These are phyloP conservation scores for Chrysocyon brachyurus DNA, from an alignment of 2,797 vertebrate genomes.

Conservation along the genomic window DNA sequence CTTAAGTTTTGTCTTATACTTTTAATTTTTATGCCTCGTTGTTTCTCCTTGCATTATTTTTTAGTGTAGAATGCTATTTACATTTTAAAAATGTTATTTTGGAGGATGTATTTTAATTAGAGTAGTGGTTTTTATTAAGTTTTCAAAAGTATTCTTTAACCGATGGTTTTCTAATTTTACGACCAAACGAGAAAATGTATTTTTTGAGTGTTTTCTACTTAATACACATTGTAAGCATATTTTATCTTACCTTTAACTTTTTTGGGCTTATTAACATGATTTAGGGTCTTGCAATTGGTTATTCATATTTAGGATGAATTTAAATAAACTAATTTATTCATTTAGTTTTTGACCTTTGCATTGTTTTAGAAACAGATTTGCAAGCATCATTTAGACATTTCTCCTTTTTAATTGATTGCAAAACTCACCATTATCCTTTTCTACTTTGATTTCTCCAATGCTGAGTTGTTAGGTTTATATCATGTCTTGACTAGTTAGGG, in stretches of 20 bases:
- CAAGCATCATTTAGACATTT: not conserved
- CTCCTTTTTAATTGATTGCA: not conserved
- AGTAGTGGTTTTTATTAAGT: constrained; percentile 33
- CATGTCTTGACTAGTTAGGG: not conserved
- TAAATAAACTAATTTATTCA: too few relatives aligned
- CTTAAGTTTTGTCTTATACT: constrained; percentile 47
- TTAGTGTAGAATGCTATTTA: not conserved
- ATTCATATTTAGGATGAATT: not conserved
- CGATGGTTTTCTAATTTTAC: constrained; percentile 19
- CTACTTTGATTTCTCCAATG: not conserved
- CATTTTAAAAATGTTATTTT: constrained; percentile 49
- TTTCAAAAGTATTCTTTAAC: constrained; percentile 48
- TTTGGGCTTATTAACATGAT: constrained; percentile 1
- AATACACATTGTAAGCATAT: not conserved
- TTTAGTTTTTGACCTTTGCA: not conserved
- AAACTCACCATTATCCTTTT: not conserved
- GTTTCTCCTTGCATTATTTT: constrained; percentile 47
- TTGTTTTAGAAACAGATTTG: constrained; percentile 51
- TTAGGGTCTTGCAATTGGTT: not conserved
- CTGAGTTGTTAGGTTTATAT: not conserved
- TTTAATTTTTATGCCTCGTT: constrained; percentile 61
- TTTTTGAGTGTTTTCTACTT: constrained; percentile 43
- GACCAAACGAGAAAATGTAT: not conserved
- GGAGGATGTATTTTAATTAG: constrained; percentile 58
- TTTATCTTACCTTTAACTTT: constrained; percentile 18